Percentiles rank a stretch among this genome's conserved stretches.
Conservation (phyloP, 2,113 vertebrate species). For the Panurus biarmicus region DNA sequence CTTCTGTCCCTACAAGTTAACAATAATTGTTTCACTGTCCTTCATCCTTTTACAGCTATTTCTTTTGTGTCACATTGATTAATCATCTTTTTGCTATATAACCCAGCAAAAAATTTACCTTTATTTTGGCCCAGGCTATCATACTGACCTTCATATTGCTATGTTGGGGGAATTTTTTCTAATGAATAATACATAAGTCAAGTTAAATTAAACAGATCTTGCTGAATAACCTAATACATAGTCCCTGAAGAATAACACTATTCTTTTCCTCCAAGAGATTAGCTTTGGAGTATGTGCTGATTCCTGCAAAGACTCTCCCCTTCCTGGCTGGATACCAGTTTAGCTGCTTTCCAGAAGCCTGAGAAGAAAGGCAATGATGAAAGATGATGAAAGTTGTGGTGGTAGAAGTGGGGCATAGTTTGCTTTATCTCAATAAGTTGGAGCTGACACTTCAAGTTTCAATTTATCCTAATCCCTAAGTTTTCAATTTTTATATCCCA, state of each 20-base stretch:
- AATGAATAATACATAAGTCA: neutral
- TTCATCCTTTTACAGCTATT: neutral
- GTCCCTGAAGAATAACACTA: neutral
- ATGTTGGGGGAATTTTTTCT: neutral
- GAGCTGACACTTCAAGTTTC: neutral
- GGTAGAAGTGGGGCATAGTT: neutral
- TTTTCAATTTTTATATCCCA: neutral
- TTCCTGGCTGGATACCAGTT: neutral
- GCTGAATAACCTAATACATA: neutral
- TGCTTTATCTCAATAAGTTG: neutral
- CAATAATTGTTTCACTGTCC: neutral
- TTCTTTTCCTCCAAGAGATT: neutral
- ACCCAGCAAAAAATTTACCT: neutral
- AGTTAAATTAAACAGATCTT: neutral
- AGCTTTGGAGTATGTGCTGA: neutral
- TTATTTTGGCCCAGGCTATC: neutral
- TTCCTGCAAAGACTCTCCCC: neutral
- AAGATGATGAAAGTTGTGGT: neutral
- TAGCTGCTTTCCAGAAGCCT: neutral
- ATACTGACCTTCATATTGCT: neutral
- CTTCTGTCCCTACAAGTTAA: neutral
- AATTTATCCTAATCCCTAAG: neutral
- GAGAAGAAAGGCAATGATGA: neutral
- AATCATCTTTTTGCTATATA: neutral
- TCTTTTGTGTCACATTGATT: neutral